Evolutionary conservation across 2,888 invertebrate species (phyloP).

Genomic region (Temnothorax ravouxi): DNA sequence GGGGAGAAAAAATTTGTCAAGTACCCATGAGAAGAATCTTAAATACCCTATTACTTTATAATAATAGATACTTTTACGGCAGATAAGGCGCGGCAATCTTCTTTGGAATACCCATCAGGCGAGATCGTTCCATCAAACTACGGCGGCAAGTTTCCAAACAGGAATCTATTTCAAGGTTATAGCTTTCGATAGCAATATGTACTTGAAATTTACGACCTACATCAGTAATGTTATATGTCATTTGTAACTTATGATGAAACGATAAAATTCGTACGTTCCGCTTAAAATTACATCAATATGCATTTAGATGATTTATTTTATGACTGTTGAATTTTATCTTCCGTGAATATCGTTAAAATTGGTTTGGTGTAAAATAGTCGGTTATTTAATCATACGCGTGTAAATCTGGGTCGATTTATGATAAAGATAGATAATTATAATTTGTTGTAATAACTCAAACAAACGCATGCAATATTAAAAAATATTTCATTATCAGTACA

Average conservation of each 20-base stretch:
- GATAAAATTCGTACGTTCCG: neutral
- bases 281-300: neutral
- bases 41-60: neutral
- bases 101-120: neutral
- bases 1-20: neutral
- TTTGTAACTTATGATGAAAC: neutral
- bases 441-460: neutral
- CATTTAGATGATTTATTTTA: neutral
- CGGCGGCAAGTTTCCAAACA: neutral
- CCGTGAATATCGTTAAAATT: neutral
- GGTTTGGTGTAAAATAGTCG: neutral
- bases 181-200: slow-evolving; percentile 6
- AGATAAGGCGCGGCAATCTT: neutral
- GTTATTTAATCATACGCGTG: neutral
- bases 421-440: neutral
- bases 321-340: neutral
- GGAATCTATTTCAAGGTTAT: slow-evolving; percentile 32
- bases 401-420: neutral
- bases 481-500: slow-evolving; percentile 3
- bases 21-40: neutral
- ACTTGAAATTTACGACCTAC: slow-evolving; percentile 12
- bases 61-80: slow-evolving; percentile 31
- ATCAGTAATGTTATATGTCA: neutral
- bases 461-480: neutral
- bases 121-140: slow-evolving; percentile 15